Evolutionary conservation across 2,888 invertebrate species (phyloP), one percentile per base, ranked within the genome.

Genomic region (Parnassius mnemosyne): DNA sequence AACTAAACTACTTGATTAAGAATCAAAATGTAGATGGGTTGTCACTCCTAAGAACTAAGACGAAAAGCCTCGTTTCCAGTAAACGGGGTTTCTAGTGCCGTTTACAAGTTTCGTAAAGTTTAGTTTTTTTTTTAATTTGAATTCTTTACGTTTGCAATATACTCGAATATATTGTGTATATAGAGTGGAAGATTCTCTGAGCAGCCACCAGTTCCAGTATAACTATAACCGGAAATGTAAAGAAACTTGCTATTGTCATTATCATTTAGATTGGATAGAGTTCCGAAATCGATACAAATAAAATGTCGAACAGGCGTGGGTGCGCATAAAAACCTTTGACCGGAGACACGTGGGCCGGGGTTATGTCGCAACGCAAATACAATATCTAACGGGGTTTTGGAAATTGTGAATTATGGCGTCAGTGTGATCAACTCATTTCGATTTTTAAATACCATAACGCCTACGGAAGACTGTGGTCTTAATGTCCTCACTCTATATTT

Each of bases 301-400:
- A 60, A 61, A 42, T 44, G 57, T 64, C 60, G 42, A 57, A 57
- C 57, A 54, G 47, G 68, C 65, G 68, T 69, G 66, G 68, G 71
- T 59, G 67, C 58, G 50, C 43, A 65, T 51, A 71, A 74, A n/a
- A 70, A 75, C 75, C 69, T 68, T 72, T 75, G 73, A 75, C 74
- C 74, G 73, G 60, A 64, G 63, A 59, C 61, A 66, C 68, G 71
- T 69, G 71, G 67, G 67, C 61, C 59, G 59, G 58, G 41, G 68
- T 63, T 53, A 51, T 59, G 54, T 75, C 74, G 80, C 81, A 80
- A 79, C 34, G 10, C 42, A 13, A 10, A 16, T 3, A 46, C 10
- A 9, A n/a, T 10, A 13, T 12, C 7, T 62, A 57, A 57, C 57
- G 53, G 57, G 13, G 5, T 42, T 53, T 53, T 57, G 49, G 62